Evolutionary conservation across 2,797 vertebrate species (phyloP).

Genomic region (Sebastes oblongus): DNA sequence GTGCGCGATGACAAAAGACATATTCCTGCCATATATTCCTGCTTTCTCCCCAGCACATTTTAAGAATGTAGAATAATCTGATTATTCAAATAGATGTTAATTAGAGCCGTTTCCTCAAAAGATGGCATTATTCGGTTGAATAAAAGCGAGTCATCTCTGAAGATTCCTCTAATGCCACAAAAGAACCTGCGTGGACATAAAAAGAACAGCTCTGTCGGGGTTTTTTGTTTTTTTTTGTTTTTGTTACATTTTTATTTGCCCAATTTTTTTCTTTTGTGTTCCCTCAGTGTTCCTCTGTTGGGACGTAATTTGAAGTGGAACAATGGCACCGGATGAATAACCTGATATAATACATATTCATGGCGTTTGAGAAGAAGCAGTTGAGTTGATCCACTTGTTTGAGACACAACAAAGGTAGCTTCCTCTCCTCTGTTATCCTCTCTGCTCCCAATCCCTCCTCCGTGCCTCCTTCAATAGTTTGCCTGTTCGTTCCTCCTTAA

Average conservation of each 20-base stretch:
- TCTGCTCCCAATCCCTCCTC: conserved; percentile 71
- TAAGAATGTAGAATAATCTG: conserved; percentile 53
- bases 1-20: conserved; percentile 31
- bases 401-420: conserved; percentile 74
- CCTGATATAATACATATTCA: conserved; percentile 78
- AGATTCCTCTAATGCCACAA: conserved; percentile 54
- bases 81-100: conserved; percentile 81
- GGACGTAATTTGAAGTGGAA: conserved; percentile 64
- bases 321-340: conserved; percentile 69
- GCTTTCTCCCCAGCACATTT: conserved; percentile 29
- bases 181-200: conserved; percentile 51
- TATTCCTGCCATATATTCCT: conserved; percentile 11
- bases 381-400: conserved; percentile 70
- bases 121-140: conserved; percentile 42
- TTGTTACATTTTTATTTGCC: conserved; percentile 54
- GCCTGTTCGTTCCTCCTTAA: conserved; percentile 74
- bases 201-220: conserved; percentile 41
- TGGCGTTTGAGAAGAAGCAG: conserved; percentile 59
- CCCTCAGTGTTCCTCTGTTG: conserved; percentile 46
- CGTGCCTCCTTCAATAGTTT: conserved; percentile 63
- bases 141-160: conserved; percentile 48
- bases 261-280: conserved; percentile 51
- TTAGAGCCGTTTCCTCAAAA: conserved; percentile 61
- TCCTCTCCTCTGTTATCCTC: conserved; percentile 67
- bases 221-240: conserved; percentile 32